Evolutionary conservation across 1,140 invertebrate species (phyloP), one percentile per base, ranked within the genome.

Genomic region (Psix sp.): DNA sequence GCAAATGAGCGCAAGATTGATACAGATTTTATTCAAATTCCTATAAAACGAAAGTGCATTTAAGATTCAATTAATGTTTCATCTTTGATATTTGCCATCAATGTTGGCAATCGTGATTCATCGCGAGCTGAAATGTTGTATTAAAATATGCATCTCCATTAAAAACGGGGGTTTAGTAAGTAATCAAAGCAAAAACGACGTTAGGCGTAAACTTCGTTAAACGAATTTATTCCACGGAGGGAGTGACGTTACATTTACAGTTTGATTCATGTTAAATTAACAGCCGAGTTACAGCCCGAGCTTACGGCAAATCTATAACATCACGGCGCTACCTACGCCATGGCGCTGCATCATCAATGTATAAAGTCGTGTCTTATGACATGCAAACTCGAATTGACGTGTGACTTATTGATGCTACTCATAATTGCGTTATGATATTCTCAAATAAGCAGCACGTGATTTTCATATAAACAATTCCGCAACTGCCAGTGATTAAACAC

Each of bases 291-390:
- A 62, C 56, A 70, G 48, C 38, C 48, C 48, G 24, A 38, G 42
- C 36, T 54, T 40, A 62, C 48, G 21, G 49, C 66, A 70, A 62
- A 70, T 70, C 66, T 70, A 70, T 70, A 60, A 68, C 60, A 68
- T 54, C 24, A 60, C 52, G 60, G 48, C 54, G n/a, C 24, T 26
- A 43, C 52, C 42, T 11, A 36, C 36, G 1, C 43, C 43, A 33
- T 10, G 10, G 40, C 21, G 24, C 7, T 29, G 26, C 26, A 7
- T 9, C 39, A 45, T 57, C 39, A 57, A 49, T 65, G 48, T 36
- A 49, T 49, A 43, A 35, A 67, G 45, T 67, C 38, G 57, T 49
- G 45, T 51, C 54, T 68, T 59, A 68, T 31, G 35, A 42, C 31
- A 52, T 59, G 39, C 45, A 10, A 67, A 57, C 24, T 59, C 29